Base-by-base conservation (phyloP, 2,888 invertebrate species). In the Coenonympha glycerion region DNA sequence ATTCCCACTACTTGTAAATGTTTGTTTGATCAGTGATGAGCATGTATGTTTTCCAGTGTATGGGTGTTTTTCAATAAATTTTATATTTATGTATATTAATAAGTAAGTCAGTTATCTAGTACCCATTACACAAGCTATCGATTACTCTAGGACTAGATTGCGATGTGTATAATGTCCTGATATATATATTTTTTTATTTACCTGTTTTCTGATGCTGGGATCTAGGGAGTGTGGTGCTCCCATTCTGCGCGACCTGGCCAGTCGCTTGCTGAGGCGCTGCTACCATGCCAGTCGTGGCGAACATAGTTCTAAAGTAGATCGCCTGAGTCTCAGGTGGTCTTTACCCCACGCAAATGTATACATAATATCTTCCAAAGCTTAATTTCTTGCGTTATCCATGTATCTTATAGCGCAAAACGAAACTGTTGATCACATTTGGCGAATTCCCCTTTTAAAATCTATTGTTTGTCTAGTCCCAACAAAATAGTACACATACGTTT, bases 161-260 rank as follows among this genome's bases (percentile, higher is more conserved):
- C n/a, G n/a, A n/a, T n/a, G n/a, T n/a, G n/a, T n/a, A n/a, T n/a
- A n/a, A n/a, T n/a, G n/a, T n/a, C n/a, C n/a, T n/a, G n/a, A n/a
- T n/a, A n/a, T n/a, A n/a, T n/a, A n/a, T n/a, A n/a, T n/a, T n/a
- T n/a, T n/a, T n/a, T n/a, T n/a, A n/a, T 33, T 16, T 72, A 84
- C 87, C 87, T 72, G 84, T 80, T 66, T 86, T 81, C 65, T 87
- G 87, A 64, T 87, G 87, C 62, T 87, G 86, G 28, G 87, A 87
- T 53, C 87, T 70, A 41, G 87, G 87, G 56, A 87, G 65, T 22
- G 87, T 87, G 24, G 78, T 87, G 66, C 85, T 87, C 59, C 87
- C 87, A 70, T 83, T 85, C 61, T 77, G 78, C 22, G 86, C 77
- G 63, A 84, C 77, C 68, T 85, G 80, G 50, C 77, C 77, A 64